Conservation (phyloP, 1,140 invertebrate genomes). For the Oedothorax gibbosus region DNA sequence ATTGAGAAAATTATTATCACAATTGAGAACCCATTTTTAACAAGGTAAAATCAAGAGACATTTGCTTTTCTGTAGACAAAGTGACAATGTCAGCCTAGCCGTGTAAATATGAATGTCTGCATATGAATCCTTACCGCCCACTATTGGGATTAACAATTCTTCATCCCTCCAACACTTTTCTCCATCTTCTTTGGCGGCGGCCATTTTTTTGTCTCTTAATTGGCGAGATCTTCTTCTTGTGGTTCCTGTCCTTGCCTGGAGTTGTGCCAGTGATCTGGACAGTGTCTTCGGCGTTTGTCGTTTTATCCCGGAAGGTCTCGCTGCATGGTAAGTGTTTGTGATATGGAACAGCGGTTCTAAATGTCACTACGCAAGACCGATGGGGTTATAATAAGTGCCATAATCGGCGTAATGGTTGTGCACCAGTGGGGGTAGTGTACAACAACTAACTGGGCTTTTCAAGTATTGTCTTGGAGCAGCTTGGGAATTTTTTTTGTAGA, state of each 20-base stretch:
- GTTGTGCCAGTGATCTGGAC: slow-evolving; percentile 32
- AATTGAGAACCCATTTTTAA: too few species aligned
- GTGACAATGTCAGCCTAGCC: too few species aligned
- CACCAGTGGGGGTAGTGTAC: not conserved
- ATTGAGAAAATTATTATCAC: too few species aligned
- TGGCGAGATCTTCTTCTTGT: slow-evolving; percentile 21
- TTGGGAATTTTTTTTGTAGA: too few species aligned
- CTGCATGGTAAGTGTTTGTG: slow-evolving; percentile 13
- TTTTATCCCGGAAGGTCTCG: not conserved
- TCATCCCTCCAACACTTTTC: slow-evolving; percentile 8
- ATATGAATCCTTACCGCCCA: not conserved
- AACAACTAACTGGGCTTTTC: not conserved
- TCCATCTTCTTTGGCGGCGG: not conserved
- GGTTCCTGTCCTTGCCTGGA: slow-evolving; percentile 29
- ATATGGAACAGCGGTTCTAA: slow-evolving; percentile 53
- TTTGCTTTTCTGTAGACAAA: too few species aligned
- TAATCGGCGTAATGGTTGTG: slow-evolving; percentile 10
- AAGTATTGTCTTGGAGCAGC: too few species aligned
- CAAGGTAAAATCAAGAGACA: too few species aligned
- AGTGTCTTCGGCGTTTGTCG: slow-evolving; percentile 10
- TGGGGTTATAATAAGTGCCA: slow-evolving; percentile 50
- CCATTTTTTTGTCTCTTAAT: slow-evolving; percentile 29
- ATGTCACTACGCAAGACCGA: slow-evolving; percentile 30
- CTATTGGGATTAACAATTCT: slow-evolving; percentile 7
- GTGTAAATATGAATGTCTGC: too few species aligned